These are phyloP conservation scores for Salticus scenicus DNA, from an alignment of 2,888 invertebrate genomes.

Conservation along the genomic window DNA sequence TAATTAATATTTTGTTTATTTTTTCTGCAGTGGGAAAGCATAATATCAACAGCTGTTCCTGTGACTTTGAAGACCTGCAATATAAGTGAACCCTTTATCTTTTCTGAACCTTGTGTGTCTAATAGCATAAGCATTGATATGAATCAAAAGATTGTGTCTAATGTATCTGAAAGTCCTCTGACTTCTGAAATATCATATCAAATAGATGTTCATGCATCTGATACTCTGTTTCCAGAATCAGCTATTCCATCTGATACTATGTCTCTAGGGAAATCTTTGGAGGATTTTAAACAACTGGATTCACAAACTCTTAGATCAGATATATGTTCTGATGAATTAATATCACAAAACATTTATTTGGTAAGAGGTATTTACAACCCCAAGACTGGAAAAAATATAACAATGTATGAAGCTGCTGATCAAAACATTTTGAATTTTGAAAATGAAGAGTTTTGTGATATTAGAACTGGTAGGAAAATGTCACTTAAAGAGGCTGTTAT, in stretches of 20 bases:
- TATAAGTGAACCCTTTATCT: background rate
- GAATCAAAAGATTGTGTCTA: background rate
- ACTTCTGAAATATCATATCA: background rate
- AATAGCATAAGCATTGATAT: background rate
- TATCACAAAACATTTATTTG: slow-evolving; percentile 27
- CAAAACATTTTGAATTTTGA: slow-evolving; percentile 81
- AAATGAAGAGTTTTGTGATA: slow-evolving; percentile 82
- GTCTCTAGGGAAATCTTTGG: background rate
- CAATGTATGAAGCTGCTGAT: slow-evolving; percentile 87
- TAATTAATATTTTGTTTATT: too few relatives aligned
- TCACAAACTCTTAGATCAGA: background rate
- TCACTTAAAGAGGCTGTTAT: slow-evolving; percentile 75
- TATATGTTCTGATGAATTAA: background rate
- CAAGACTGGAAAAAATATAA: slow-evolving; percentile 80
- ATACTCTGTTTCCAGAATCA: background rate
- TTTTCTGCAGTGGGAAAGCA: slow-evolving; percentile 53
- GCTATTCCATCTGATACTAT: background rate
- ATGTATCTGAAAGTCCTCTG: background rate
- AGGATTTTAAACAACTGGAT: background rate
- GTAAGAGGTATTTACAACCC: slow-evolving; percentile 82
- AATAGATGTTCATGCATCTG: background rate
- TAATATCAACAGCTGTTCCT: slow-evolving; percentile 52
- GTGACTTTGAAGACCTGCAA: slow-evolving; percentile 44
- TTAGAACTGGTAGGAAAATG: slow-evolving; percentile 77
- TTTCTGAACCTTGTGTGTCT: background rate